Conservation (phyloP, 2,888 invertebrate species). For the Gymnosoma rotundatum region DNA sequence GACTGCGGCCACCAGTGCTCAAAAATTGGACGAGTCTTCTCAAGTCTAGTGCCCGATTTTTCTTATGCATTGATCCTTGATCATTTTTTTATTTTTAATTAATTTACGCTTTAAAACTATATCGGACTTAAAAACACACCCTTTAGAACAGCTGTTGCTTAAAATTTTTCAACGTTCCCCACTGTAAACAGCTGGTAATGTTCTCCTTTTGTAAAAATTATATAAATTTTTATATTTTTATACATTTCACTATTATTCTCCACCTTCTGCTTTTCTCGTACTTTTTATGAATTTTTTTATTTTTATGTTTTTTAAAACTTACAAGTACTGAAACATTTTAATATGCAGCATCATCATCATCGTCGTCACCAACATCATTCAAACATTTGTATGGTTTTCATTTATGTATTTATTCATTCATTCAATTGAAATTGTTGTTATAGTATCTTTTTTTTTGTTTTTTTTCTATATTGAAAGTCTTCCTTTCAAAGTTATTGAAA, state of each 20-base stretch:
- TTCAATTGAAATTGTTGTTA: constrained; percentile 57
- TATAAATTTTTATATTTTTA: constrained; percentile 18
- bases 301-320: constrained; percentile 52
- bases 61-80: no score
- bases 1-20: no score
- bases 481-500: constrained; percentile 62
- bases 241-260: not conserved
- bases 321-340: constrained; percentile 41
- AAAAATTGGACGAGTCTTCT: no score
- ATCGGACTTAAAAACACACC: no score
- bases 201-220: not conserved
- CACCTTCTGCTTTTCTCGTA: not conserved
- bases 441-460: constrained; percentile 6
- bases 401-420: constrained; percentile 56
- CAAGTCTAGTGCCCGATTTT: no score
- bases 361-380: constrained; percentile 40
- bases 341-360: constrained; percentile 53
- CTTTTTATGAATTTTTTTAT: constrained; percentile 14
- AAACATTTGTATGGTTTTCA: constrained; percentile 67
- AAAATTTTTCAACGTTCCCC: no score
- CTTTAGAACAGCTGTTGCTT: no score
- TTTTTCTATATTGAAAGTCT: constrained; percentile 51
- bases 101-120: no score
- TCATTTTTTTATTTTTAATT: no score
- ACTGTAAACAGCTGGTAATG: constrained; percentile 9